Evolutionary conservation across 2,888 invertebrate genomes (phyloP).

Genomic region (Parascotia fuliginaria): DNA sequence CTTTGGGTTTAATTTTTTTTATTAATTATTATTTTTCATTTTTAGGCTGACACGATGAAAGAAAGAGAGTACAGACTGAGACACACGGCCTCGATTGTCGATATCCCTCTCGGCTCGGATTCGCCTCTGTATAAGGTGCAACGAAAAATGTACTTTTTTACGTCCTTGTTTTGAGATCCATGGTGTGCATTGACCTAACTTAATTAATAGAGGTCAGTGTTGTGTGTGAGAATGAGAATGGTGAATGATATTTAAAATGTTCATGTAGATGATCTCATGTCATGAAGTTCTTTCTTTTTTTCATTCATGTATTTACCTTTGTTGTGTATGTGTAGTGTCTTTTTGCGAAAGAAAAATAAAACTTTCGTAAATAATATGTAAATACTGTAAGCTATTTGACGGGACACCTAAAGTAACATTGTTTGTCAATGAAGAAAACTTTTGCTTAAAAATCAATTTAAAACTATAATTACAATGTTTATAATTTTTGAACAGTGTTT

Average conservation of each 20-base stretch:
- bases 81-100: too few species aligned
- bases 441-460: neutral
- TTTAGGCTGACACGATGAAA: too few species aligned
- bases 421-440: neutral
- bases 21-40: too few species aligned
- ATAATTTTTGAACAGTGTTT: constrained; percentile 5
- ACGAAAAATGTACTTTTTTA: too few species aligned
- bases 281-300: neutral
- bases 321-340: constrained; percentile 7
- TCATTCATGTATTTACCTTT: constrained; percentile 12
- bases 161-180: too few species aligned
- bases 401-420: neutral
- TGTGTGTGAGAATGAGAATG: neutral
- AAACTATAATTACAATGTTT: neutral
- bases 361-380: constrained; percentile 18
- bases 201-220: too few species aligned
- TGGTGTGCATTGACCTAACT: too few species aligned
- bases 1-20: too few species aligned
- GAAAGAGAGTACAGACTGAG: too few species aligned
- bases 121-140: too few species aligned
- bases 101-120: too few species aligned
- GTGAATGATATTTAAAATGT: neutral
- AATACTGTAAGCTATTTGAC: constrained; percentile 1
- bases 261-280: neutral
- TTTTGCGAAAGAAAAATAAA: neutral